Base-by-base conservation (phyloP, 2,888 invertebrate species). In the Diplazon laetatorius region DNA sequence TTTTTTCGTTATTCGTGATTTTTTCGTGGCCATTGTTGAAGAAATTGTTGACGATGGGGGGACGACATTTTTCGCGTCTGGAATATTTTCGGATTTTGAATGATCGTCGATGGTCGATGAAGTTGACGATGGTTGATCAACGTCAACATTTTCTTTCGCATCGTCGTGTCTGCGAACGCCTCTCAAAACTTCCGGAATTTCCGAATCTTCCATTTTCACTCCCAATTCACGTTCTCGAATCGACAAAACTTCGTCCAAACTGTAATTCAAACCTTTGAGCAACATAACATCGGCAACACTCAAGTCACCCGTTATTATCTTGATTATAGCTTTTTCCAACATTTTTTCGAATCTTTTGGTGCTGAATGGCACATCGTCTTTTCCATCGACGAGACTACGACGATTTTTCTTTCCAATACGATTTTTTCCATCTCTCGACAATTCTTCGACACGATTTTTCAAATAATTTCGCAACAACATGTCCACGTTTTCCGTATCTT, bases 221-320 rank as follows among this genome's bases (percentile, higher is more conserved):
- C 52, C 78, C 1, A 89, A 66, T 63, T 91, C 89, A 1, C 85
- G 83, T 50, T 89, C 86, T 1, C 90, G 83, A 12, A 91, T 88
- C 20, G 86, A 87, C 73, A 86, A 79, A 1, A 90, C 86, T 66
- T 90, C 87, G 46, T 89, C 88, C 9, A 86, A 78, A 35, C 85
- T 90, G 82, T 90, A 90, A 69, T 90, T 90, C 16, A 91, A 78
- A 35, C 88, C 89, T 66, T 89, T 89, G 25, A 91, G 77, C 35
- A 90, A 73, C 10, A 85, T 71, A 84, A 89, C 84, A 60, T 91
- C 88, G 0, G 88, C 86, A 0, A 86, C 83, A 42, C 84, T 88
- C 12, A 90, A 82, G 3, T 91, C 88, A 2, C 90, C 90, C 6
- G 86, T 87, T 69, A 91, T 90, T 42, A 91, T 90, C 81, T 90